These are phyloP conservation scores for Hyles vespertilio DNA, from an alignment of 1,140 invertebrate species.

Conservation along the genomic window DNA sequence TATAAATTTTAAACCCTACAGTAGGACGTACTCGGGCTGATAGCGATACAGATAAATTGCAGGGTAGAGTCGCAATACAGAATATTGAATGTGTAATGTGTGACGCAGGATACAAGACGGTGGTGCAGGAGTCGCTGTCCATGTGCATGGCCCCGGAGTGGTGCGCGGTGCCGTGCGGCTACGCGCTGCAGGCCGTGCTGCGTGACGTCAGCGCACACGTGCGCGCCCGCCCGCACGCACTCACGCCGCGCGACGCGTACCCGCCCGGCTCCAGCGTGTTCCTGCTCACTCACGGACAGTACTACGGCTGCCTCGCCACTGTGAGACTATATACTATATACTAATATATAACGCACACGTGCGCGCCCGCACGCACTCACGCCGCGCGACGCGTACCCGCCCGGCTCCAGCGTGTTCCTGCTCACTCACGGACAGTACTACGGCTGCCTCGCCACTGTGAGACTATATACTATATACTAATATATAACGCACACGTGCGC, in stretches of 20 bases:
- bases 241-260: conserved; percentile 84
- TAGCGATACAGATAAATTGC: neutral
- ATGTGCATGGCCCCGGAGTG: conserved; percentile 84
- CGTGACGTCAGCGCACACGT: conserved; percentile 74
- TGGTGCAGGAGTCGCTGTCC: conserved; percentile 65
- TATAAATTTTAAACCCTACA: too few species aligned
- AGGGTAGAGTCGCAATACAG: neutral
- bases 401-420: too few species aligned
- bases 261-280: conserved; percentile 82
- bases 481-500: too few species aligned
- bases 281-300: conserved; percentile 82
- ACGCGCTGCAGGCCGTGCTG: conserved; percentile 83
- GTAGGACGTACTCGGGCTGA: too few species aligned
- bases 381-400: too few species aligned
- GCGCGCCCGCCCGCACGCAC: conserved; percentile 51
- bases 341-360: too few species aligned
- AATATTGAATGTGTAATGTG: neutral
- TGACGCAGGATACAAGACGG: conserved; percentile 61
- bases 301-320: conserved; percentile 87
- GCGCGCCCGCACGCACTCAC: too few species aligned
- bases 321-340: conserved; percentile 59
- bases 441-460: too few species aligned
- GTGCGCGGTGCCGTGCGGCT: conserved; percentile 74
- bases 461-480: too few species aligned
- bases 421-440: too few species aligned